These are phyloP conservation scores for Drosophila mauritiana DNA, from an alignment of 1,140 invertebrate species.

Conservation along the genomic window DNA sequence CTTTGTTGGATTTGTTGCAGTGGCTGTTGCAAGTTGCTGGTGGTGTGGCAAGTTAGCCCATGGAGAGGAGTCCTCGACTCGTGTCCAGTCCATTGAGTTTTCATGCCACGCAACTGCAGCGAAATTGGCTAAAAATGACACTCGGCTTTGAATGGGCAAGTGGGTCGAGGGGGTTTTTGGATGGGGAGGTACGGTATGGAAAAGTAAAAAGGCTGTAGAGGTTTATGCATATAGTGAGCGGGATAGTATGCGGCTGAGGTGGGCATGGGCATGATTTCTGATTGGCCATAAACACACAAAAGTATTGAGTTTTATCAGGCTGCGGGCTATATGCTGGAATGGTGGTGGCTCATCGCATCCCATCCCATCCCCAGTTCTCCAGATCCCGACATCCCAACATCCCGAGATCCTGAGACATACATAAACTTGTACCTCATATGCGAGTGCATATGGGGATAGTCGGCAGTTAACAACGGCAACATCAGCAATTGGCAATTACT, in stretches of 20 bases:
- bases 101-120: conserved; percentile 80
- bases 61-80: conserved; percentile 45
- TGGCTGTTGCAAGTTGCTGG: conserved; percentile 4
- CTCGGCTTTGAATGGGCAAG: conserved; percentile 64
- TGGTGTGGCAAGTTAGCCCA: conserved; percentile 40
- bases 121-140: conserved; percentile 81
- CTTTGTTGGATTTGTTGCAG: conserved; percentile 23
- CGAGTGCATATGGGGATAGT: not conserved
- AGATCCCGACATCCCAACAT: no score
- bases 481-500: conserved; percentile 64
- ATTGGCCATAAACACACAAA: conserved; percentile 81
- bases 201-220: conserved; percentile 31
- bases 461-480: conserved; percentile 6
- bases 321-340: conserved; percentile 66
- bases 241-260: conserved; percentile 46
- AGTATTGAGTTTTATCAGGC: conserved; percentile 80
- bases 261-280: conserved; percentile 79
- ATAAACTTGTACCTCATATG: conserved; percentile 47
- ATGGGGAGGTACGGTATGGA: not conserved
- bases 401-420: conserved; percentile 11
- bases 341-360: conserved; percentile 10
- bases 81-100: conserved; percentile 81
- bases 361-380: not conserved
- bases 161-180: not conserved
- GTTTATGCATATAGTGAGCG: conserved; percentile 63